Base-by-base conservation (phyloP, 2,888 invertebrate genomes). In the Polyommatus icarus region DNA sequence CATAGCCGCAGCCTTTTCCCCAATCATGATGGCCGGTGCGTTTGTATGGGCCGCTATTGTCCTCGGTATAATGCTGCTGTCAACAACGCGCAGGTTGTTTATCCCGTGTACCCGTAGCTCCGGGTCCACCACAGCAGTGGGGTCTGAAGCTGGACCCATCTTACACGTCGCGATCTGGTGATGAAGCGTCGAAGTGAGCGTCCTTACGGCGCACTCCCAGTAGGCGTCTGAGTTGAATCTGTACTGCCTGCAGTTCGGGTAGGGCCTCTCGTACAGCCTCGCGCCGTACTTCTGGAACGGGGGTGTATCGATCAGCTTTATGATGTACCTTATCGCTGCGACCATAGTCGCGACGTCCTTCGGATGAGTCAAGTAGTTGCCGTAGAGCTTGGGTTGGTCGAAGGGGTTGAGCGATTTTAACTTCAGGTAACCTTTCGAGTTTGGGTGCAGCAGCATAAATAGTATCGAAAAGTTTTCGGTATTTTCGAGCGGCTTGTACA, bases 91-190 rank as follows among this genome's bases (percentile, higher is more conserved):
- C 40, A 97, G 87, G 78, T 95, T 95, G 24, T 89, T 85, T 6
- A 96, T 87, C 0, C 96, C 96, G 79, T 95, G 91, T 6, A 96
- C 95, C 81, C 91, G 90, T 6, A 97, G 87, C 83, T 96, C 91
- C 0, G 95, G 90, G 84, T 96, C 95, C 0, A 96, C 96, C 0
- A 96, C 95, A 0, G 96, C 95, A 0, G 92, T 89, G 0, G 93
- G 87, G 84, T 96, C 96, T 0, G 87, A 84, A 0, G 83, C 75
- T 0, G 95, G 95, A 0, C 96, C 96, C 96, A 96, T 96, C 86
- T 95, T 96, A 82, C 96, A 96, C 0, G 96, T 96, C 1, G 96
- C 95, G 75, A 95, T 94, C 83, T 96, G 96, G 86, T 97, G 96
- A 83, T 96, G 96, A 61, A 96, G 93, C 0, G 96, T 96, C 2